Conservation (phyloP, 2,113 vertebrate genomes). For the Pungitius pungitius region DNA sequence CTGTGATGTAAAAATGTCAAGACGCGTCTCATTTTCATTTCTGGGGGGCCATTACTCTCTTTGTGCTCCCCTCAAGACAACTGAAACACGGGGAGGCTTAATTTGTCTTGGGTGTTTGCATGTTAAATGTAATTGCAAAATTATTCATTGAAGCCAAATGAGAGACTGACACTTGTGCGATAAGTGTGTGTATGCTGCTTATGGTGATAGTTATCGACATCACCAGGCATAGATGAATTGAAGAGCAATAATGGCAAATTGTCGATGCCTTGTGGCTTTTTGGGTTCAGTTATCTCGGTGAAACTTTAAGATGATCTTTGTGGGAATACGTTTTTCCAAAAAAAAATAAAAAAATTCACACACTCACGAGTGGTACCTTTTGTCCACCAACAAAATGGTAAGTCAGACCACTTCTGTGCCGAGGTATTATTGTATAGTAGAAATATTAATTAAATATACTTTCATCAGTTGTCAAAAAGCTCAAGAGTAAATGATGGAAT, state of each 20-base stretch:
- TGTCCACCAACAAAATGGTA: background rate
- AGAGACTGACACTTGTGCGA: slow-evolving; percentile 27
- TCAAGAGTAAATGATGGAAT: background rate
- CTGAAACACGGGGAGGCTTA: slow-evolving; percentile 33
- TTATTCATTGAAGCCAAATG: slow-evolving; percentile 31
- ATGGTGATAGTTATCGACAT: background rate
- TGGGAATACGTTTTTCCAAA: slow-evolving; percentile 14
- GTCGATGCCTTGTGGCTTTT: background rate
- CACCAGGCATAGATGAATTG: background rate
- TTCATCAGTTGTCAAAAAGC: background rate
- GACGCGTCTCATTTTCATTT: slow-evolving; percentile 60
- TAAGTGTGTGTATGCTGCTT: slow-evolving; percentile 15
- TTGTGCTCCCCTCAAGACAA: slow-evolving; percentile 32
- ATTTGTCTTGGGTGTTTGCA: slow-evolving; percentile 42
- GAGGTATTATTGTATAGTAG: background rate
- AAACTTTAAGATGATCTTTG: slow-evolving; percentile 6
- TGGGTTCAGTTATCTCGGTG: background rate
- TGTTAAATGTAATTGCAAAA: slow-evolving; percentile 40
- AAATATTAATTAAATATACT: background rate
- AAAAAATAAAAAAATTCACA: slow-evolving; percentile 16
- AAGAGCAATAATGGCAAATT: background rate
- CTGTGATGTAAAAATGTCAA: slow-evolving; percentile 64
- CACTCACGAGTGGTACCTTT: background rate
- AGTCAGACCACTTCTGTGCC: background rate
- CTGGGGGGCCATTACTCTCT: slow-evolving; percentile 49